Conservation (phyloP, 2,888 invertebrate species). For the Eubasilissa splendida region DNA sequence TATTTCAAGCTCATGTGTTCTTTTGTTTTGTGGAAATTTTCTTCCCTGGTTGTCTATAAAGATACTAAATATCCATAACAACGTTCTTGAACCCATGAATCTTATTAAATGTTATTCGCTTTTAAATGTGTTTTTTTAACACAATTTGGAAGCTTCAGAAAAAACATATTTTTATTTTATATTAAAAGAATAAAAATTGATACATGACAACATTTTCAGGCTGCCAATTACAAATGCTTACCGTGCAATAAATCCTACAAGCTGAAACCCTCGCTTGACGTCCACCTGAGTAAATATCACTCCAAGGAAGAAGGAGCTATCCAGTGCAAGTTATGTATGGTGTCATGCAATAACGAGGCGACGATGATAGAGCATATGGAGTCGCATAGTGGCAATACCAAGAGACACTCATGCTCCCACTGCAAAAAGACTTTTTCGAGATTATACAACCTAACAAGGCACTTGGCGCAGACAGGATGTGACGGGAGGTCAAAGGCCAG, state of each 20-base stretch:
- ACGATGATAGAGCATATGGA: constrained; percentile 78
- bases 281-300: constrained; percentile 81
- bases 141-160: no score
- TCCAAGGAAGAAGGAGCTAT: constrained; percentile 74
- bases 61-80: no score
- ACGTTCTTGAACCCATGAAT: no score
- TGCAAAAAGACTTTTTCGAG: constrained; percentile 83
- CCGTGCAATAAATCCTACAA: constrained; percentile 83
- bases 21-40: no score
- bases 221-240: constrained; percentile 67
- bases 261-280: constrained; percentile 76
- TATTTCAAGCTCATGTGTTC: no score
- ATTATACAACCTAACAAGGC: constrained; percentile 82
- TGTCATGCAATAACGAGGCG: constrained; percentile 76
- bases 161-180: no score
- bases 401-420: constrained; percentile 74
- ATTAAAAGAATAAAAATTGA: no score
- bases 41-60: no score
- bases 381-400: constrained; percentile 70
- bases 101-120: no score
- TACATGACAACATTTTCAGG: constrained; percentile 59
- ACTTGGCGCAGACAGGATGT: constrained; percentile 80
- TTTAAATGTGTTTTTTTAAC: no score
- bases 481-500: constrained; percentile 68
- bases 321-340: constrained; percentile 78